Base-by-base conservation (phyloP, 2,113 vertebrate species). In the Plectropomus leopardus region DNA sequence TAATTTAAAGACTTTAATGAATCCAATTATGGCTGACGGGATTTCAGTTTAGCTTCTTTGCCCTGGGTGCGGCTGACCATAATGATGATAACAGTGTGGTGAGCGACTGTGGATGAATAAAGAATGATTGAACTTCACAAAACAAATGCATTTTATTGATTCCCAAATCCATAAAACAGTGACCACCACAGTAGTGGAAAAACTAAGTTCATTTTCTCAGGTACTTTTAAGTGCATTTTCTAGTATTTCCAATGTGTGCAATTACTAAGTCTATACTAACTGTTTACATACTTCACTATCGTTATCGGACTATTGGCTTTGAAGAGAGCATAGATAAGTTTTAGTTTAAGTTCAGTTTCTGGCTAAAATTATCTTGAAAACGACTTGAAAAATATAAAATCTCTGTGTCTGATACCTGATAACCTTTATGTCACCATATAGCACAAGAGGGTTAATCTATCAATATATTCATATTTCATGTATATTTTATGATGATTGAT, bases 131-230 rank as follows among this genome's bases (percentile, higher is more conserved):
- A 59, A 5, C n/a, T 48, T 4, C 15, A 28, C 5, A 58, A 16
- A 67, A 16, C 53, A 58, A 58, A 66, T 36, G 30, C 7, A 19
- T n/a, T 55, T 47, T 53, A 65, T 32, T 76, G 40, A 40, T 26
- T 34, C 53, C 21, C 8, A 57, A 64, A 26, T 64, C 7, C 28
- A 72, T 34, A 10, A 34, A 47, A 73, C 7, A 66, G 34, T 23
- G 6, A 15, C n/a, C 50, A 23, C 28, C n/a, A 17, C 21, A 58
- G 42, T 40, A 16, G 3, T 32, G 17, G 8, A 36, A 50, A 36
- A 17, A 36, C 30, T 28, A 1, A 9, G 4, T 26, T 5, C n/a
- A 16, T 44, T 63, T 26, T 17, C 36, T 63, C 6, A 7, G 14
- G 53, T 28, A 24, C 47, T n/a, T 21, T 17, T 48, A 21, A 10